A percentile compares a stretch with the other conserved stretches of the same genome.
Evolutionary conservation across 2,113 vertebrate genomes (phyloP).

Genomic region (Phyllostomus hastatus): DNA sequence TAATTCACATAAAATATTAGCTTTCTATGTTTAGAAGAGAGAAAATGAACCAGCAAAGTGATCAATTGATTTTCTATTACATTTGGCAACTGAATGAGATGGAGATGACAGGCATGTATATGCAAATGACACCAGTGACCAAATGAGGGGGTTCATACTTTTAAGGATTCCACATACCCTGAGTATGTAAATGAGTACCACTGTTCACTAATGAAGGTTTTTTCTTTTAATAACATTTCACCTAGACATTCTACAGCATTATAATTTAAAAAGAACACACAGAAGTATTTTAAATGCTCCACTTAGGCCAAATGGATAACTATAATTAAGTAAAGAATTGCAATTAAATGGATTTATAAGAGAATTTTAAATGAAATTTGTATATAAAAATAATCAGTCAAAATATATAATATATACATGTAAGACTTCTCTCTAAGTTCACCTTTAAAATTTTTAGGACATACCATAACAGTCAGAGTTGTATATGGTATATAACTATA

Average conservation of each 20-base stretch:
- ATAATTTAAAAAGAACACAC: not conserved
- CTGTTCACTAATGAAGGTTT: conserved; percentile 57
- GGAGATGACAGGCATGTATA: conserved; percentile 58
- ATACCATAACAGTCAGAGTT: not conserved
- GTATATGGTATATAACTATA: not conserved
- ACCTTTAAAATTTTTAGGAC: conserved; percentile 27
- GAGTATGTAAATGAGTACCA: conserved; percentile 49
- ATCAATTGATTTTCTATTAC: conserved; percentile 77
- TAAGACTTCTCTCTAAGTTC: not conserved
- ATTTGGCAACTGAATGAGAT: conserved; percentile 68
- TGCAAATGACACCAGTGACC: conserved; percentile 52
- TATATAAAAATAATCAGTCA: not conserved
- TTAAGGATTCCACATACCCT: not conserved
- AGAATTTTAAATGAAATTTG: not conserved
- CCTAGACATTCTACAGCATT: not conserved
- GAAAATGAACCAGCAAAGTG: conserved; percentile 69
- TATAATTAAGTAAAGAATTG: conserved; percentile 2
- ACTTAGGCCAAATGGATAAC: conserved; percentile 4
- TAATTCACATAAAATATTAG: conserved; percentile 76
- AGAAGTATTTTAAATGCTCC: not conserved
- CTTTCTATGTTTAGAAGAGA: conserved; percentile 73
- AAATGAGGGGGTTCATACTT: conserved; percentile 53
- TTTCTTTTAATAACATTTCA: conserved; percentile 12
- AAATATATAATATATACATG: not conserved
- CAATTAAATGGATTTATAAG: not conserved